phyloP scores from a whole-genome alignment of 1,140 invertebrate species.

The Heliconius himera region DNA sequence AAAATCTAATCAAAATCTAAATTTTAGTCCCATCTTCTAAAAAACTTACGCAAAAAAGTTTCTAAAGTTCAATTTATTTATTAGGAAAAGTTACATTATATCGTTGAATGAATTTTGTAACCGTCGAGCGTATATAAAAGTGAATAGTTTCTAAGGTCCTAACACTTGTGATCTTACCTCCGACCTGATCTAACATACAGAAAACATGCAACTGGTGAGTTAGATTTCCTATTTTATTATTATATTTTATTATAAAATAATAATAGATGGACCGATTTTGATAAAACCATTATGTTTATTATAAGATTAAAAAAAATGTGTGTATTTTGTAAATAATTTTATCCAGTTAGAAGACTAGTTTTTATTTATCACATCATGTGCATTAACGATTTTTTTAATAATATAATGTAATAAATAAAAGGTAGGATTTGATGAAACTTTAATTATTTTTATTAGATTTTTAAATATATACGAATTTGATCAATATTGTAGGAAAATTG shows the following conservation, averaged over 20 bases:
- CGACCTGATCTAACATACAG: constrained; percentile 57
- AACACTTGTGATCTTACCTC: constrained; percentile 60
- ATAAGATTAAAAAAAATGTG: too few relatives aligned
- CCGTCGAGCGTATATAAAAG: constrained; percentile 58
- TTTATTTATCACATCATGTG: too few relatives aligned
- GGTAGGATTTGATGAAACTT: too few relatives aligned
- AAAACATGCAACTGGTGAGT: constrained; percentile 74
- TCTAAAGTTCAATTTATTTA: constrained; percentile 65
- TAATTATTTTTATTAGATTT: too few relatives aligned
- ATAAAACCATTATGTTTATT: too few relatives aligned
- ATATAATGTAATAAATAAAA: too few relatives aligned
- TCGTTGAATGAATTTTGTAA: constrained; percentile 74
- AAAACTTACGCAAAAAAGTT: constrained; percentile 63
- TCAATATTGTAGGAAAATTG: too few relatives aligned
- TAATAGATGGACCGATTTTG: neutral
- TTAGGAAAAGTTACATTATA: constrained; percentile 71
- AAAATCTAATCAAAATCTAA: constrained; percentile 9
- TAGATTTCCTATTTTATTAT: constrained; percentile 2
- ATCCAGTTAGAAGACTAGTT: too few relatives aligned
- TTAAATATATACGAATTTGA: too few relatives aligned
- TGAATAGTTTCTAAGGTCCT: constrained; percentile 48
- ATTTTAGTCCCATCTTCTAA: constrained; percentile 16
- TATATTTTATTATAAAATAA: neutral
- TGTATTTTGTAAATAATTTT: too few relatives aligned
- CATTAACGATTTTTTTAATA: too few relatives aligned